Conservation (phyloP, 2,797 vertebrate genomes). For the Molossus alvarezi region DNA sequence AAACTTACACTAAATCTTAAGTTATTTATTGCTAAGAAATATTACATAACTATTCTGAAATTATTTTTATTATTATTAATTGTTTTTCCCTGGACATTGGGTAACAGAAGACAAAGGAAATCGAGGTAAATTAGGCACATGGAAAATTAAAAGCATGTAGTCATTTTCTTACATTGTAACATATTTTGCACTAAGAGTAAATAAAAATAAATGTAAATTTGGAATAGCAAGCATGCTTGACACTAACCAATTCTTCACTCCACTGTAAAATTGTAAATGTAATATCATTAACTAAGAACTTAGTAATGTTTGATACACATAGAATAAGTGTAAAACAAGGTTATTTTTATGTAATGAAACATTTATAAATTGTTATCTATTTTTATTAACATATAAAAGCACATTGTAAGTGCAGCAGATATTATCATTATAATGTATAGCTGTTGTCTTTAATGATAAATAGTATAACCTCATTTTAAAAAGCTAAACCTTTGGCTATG, state of each 20-base stretch:
- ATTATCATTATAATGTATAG: slow-evolving; percentile 74
- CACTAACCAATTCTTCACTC: slow-evolving; percentile 84
- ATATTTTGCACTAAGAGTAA: slow-evolving; percentile 77
- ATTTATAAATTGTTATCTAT: slow-evolving; percentile 81
- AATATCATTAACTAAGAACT: slow-evolving; percentile 75
- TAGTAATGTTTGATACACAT: slow-evolving; percentile 71
- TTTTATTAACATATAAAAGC: slow-evolving; percentile 82
- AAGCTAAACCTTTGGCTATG: slow-evolving; percentile 84
- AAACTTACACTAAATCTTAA: slow-evolving; percentile 80
- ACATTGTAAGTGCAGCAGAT: slow-evolving; percentile 58
- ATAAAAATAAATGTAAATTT: slow-evolving; percentile 83
- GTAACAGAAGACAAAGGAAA: slow-evolving; percentile 90
- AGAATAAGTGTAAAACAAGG: slow-evolving; percentile 82
- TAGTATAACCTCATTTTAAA: slow-evolving; percentile 73
- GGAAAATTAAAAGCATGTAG: slow-evolving; percentile 76
- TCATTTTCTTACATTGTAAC: slow-evolving; percentile 80
- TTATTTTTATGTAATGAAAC: slow-evolving; percentile 79
- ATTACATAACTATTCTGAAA: slow-evolving; percentile 84
- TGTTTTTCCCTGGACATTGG: slow-evolving; percentile 90
- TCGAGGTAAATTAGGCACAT: slow-evolving; percentile 84
- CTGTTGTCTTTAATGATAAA: slow-evolving; percentile 80
- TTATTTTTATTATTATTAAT: slow-evolving; percentile 85
- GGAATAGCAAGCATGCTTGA: slow-evolving; percentile 82
- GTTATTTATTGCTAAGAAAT: slow-evolving; percentile 80
- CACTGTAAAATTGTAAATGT: slow-evolving; percentile 80